phyloP scores from a whole-genome alignment of 2,113 vertebrate genomes.

The Nanorana parkeri region DNA sequence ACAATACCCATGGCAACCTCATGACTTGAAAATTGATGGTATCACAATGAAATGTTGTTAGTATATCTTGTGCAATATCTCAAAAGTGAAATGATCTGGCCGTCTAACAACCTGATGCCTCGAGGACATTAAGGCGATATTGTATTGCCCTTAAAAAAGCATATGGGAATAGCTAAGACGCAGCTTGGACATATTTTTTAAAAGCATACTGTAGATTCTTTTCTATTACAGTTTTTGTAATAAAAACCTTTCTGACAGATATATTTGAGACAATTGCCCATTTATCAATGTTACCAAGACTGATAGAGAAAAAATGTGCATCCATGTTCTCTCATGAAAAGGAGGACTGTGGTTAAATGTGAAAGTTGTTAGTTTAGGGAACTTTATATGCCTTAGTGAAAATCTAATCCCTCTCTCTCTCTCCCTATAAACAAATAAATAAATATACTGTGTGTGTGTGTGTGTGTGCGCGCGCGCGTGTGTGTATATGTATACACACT shows the following conservation, averaged over 20 bases:
- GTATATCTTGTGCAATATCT: background rate
- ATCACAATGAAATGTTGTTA: conserved; percentile 17
- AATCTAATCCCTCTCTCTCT: too few species aligned
- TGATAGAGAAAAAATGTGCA: background rate
- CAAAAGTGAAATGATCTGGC: conserved; percentile 14
- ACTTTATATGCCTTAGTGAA: too few species aligned
- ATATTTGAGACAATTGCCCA: background rate
- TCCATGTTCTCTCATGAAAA: too few species aligned
- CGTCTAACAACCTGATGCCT: conserved; percentile 19
- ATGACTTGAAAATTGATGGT: conserved; percentile 7
- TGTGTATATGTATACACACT: too few species aligned
- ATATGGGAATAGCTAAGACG: conserved; percentile 12
- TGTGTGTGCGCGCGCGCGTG: too few species aligned
- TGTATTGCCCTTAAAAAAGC: conserved; percentile 1
- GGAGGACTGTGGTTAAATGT: too few species aligned
- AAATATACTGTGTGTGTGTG: too few species aligned
- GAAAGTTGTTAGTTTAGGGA: too few species aligned
- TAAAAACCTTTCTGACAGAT: background rate
- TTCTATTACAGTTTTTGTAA: background rate
- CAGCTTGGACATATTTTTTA: background rate
- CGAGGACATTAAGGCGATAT: background rate
- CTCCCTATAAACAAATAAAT: too few species aligned
- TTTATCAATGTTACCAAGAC: background rate
- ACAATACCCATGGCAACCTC: conserved; percentile 31
- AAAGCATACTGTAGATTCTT: background rate